Evolutionary conservation across 1,140 invertebrate genomes (phyloP), one percentile per base, ranked within the genome.

Genomic region (Drosophila lowei): DNA sequence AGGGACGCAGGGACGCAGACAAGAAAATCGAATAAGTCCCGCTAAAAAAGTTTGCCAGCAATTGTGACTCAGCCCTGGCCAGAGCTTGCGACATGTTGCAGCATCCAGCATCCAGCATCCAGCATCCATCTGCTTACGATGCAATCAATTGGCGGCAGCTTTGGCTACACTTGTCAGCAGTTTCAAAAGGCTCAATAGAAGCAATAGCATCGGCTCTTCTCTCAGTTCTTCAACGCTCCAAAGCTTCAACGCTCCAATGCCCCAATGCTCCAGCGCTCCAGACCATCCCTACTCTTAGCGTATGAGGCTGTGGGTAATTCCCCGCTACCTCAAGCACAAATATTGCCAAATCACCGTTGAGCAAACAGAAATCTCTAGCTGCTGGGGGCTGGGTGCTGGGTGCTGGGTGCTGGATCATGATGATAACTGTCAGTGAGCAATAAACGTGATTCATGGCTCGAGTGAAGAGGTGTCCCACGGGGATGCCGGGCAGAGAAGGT

Each of bases 21-120:
- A 62, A 42, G 47, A 59, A 53, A 61, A 59, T 18, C 57, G 68
- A 77, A 73, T 73, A 63, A 70, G 64, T 61, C 52, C 59, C 71
- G 74, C 74, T 75, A 75, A 77, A 77, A 75, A 77, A 65, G 52
- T 71, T 74, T 71, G 43, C 65, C 61, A 73, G 74, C 64, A 77
- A 47, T 70, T 64, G 59, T 63, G 41, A 38, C 58, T 47, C 49
- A 60, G 56, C 41, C 50, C 58, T 7, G 30, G 30, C 30, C 9
- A 38, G 34, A 38, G 57, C 54, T 67, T 47, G 59, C 71, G 73
- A 71, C 72, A 71, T 77, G 72, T 75, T 77, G 75, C 65, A 30
- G 65, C 74, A 71, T 55, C 72, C 57, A 74, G 72, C 71, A 61
- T 65, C 71, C 65, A 30, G 59, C 74, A 70, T 28, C 1, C 28